A percentile compares a stretch with the other conserved stretches of the same genome.
phyloP scores from a whole-genome alignment of 30 jellyfish, hydroid and myxozoan genomes.

The Cassiopea andromeda region DNA sequence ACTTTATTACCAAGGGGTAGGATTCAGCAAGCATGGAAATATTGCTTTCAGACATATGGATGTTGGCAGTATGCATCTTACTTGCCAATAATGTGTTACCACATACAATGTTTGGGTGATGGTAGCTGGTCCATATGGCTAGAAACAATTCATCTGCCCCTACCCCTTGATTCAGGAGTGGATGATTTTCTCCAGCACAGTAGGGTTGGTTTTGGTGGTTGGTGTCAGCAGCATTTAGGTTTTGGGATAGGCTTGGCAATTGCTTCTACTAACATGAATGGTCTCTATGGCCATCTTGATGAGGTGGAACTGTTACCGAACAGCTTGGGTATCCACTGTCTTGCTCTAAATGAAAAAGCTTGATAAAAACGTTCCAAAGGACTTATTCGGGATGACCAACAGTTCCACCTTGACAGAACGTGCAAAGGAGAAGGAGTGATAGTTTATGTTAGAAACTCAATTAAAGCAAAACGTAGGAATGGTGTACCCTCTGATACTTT shows the following conservation, averaged over 20 bases:
- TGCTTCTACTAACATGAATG: neutral
- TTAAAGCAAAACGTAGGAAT: neutral
- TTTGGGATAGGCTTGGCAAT: neutral
- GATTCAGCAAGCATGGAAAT: neutral
- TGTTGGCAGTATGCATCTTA: constrained; percentile 21
- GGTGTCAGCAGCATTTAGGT: neutral
- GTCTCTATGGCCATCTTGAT: neutral
- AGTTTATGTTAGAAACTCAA: neutral
- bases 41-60: neutral
- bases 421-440: neutral
- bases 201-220: neutral
- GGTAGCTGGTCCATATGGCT: neutral
- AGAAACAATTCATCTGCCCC: neutral
- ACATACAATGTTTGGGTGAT: neutral
- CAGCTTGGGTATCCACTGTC: neutral
- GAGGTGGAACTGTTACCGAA: neutral
- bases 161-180: neutral
- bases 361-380: neutral
- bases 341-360: neutral
- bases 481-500: neutral
- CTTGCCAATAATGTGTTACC: neutral
- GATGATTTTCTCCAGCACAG: neutral
- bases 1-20: neutral
- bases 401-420: neutral
- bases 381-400: neutral